Evolutionary conservation across 2,113 vertebrate species (phyloP).

Genomic region (Myiopsitta monachus): DNA sequence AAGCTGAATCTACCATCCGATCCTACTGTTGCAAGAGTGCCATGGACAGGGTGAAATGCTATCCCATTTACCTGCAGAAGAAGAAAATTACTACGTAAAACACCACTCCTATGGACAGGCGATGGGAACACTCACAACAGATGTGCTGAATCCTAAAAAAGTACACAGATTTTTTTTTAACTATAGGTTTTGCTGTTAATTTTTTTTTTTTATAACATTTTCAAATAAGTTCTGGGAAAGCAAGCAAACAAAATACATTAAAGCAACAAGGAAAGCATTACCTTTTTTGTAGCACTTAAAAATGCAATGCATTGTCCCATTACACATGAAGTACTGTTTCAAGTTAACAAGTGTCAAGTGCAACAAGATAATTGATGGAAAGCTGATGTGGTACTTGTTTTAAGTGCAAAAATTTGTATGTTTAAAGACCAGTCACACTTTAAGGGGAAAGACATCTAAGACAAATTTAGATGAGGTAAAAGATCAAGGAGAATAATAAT

Average conservation of each 20-base stretch:
- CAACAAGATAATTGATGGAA: neutral
- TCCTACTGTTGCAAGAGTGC: conserved; percentile 94
- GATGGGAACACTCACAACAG: neutral
- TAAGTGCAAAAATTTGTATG: neutral
- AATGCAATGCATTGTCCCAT: neutral
- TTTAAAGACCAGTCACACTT: no score
- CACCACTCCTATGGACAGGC: neutral
- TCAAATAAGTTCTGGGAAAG: neutral
- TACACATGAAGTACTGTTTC: neutral
- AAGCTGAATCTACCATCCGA: conserved; percentile 98
- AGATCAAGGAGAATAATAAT: neutral
- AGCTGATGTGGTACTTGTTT: neutral
- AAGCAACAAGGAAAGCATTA: neutral
- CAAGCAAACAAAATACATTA: accelerated
- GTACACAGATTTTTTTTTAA: neutral
- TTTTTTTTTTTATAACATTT: neutral
- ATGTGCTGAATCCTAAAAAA: neutral
- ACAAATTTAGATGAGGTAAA: neutral
- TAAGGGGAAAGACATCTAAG: neutral
- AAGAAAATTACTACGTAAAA: neutral
- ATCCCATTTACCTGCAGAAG: conserved; percentile 91
- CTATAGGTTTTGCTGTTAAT: neutral
- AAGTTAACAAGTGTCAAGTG: neutral
- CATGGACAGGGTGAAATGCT: conserved; percentile 95
- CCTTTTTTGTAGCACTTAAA: neutral